Conservation (phyloP, 1,140 invertebrate species). For the Nasonia vitripennis region DNA sequence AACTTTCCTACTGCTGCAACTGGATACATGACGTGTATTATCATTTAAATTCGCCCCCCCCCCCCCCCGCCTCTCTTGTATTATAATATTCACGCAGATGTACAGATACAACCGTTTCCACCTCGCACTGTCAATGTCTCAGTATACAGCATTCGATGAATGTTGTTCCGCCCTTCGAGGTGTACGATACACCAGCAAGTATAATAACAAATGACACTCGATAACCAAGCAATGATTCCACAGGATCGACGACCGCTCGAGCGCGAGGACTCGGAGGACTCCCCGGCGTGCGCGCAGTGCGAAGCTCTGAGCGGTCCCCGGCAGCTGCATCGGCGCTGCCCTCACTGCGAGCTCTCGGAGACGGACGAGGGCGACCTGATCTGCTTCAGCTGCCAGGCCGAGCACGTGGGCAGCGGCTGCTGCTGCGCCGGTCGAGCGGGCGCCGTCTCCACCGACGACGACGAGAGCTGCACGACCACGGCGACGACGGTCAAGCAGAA, state of each 20-base stretch:
- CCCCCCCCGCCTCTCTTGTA: no score
- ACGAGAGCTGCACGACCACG: conserved; percentile 52
- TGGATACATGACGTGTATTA: no score
- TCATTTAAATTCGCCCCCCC: no score
- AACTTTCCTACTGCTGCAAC: no score
- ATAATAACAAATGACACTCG: background rate
- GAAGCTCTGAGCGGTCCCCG: conserved; percentile 60
- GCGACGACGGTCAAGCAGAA: conserved; percentile 56
- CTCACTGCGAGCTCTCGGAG: conserved; percentile 63
- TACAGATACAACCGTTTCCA: no score
- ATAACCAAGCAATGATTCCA: background rate
- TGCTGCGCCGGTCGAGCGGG: conserved; percentile 60
- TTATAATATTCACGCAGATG: no score
- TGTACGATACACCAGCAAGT: background rate
- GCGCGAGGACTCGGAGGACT: conserved; percentile 55
- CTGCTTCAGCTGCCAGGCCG: conserved; percentile 68
- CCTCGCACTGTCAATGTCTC: no score
- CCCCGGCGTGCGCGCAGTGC: conserved; percentile 57
- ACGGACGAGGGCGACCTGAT: conserved; percentile 67
- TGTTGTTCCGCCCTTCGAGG: no score
- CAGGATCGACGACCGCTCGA: conserved; percentile 46
- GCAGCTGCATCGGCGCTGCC: conserved; percentile 58
- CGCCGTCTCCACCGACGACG: conserved; percentile 60
- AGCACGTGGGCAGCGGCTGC: conserved; percentile 56
- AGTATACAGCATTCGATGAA: no score